Percentiles rank a stretch among this genome's conserved stretches.
These are phyloP conservation scores for Orchesellides sinensis DNA, from an alignment of 2,888 invertebrate genomes.

Conservation along the genomic window DNA sequence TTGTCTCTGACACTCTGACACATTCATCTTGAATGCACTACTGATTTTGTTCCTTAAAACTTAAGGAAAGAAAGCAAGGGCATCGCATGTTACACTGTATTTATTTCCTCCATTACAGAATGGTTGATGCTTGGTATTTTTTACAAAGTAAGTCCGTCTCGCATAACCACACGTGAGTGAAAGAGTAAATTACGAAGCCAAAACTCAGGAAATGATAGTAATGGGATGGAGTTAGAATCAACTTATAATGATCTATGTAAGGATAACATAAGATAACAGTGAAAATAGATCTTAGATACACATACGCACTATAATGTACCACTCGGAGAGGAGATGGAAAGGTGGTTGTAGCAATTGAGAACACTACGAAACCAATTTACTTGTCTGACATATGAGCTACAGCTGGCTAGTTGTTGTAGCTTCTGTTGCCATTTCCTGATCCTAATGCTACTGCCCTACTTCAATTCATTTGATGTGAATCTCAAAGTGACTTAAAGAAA, in stretches of 20 bases:
- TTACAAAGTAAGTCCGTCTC: too few species aligned
- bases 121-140: too few species aligned
- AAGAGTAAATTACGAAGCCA: not conserved
- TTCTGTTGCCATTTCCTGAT: conserved; percentile 41
- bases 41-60: too few species aligned
- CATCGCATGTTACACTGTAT: too few species aligned
- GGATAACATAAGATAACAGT: too few species aligned
- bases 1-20: conserved; percentile 17
- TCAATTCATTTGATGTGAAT: conserved; percentile 18
- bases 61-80: too few species aligned
- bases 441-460: conserved; percentile 30
- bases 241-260: too few species aligned
- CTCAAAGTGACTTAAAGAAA: not conserved
- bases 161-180: not conserved
- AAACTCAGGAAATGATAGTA: not conserved
- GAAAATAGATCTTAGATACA: too few species aligned
- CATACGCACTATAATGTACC: not conserved
- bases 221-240: too few species aligned
- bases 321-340: conserved; percentile 14
- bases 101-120: not conserved
- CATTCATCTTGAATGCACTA: conserved; percentile 30
- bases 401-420: too few species aligned
- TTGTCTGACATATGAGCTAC: conserved; percentile 36
- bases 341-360: conserved; percentile 51
- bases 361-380: conserved; percentile 51